Evolutionary conservation across 2,888 invertebrate genomes (phyloP).

Genomic region (Leptopterna dolabrata): DNA sequence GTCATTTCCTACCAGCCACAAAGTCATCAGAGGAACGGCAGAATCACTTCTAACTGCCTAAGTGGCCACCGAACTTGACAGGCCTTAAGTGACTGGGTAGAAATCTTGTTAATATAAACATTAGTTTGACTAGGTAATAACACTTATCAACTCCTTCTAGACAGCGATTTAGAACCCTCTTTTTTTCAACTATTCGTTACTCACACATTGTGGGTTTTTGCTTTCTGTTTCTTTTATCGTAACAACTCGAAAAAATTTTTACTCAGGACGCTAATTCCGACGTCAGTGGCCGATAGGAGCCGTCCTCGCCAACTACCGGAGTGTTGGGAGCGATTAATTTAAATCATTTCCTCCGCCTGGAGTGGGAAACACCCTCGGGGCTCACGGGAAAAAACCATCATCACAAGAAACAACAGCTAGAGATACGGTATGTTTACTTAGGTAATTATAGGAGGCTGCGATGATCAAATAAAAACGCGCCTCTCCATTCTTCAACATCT

Average conservation of each 20-base stretch:
- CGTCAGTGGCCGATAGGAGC: background rate
- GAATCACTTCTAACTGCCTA: background rate
- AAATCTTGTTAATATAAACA: constrained; percentile 40
- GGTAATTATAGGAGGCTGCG: constrained; percentile 46
- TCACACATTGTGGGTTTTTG: background rate
- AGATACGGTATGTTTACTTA: constrained; percentile 46
- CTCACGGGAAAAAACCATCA: background rate
- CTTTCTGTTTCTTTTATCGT: background rate
- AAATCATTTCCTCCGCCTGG: constrained; percentile 31
- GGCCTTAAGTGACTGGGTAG: constrained; percentile 6
- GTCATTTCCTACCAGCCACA: background rate
- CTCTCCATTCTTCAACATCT: constrained; percentile 41
- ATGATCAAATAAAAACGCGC: constrained; percentile 42
- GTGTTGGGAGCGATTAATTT: constrained; percentile 41
- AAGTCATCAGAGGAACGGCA: background rate
- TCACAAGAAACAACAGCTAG: background rate
- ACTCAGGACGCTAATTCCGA: background rate
- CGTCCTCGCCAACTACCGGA: background rate
- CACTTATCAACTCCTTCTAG: constrained; percentile 24
- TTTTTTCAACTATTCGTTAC: background rate
- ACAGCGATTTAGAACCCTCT: constrained; percentile 1
- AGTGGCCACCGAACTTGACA: constrained; percentile 16
- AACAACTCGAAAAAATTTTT: background rate
- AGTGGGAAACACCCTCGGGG: background rate
- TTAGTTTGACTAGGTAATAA: constrained; percentile 38